Evolutionary conservation across 2,113 vertebrate species (phyloP).

Genomic region (Lepidothrix coronata): DNA sequence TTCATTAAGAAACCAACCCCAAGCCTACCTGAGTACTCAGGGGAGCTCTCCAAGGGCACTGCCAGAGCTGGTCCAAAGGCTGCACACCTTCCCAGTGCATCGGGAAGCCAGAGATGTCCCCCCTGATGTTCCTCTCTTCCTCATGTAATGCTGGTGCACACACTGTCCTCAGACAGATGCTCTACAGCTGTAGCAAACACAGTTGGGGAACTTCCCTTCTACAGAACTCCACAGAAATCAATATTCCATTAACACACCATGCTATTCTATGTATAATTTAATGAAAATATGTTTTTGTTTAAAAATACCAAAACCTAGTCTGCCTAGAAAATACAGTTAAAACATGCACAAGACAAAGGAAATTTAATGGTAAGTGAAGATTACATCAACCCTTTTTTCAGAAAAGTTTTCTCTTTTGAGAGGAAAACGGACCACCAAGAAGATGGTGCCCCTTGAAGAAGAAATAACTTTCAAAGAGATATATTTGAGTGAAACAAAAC

Average conservation of each 20-base stretch:
- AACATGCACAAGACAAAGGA: neutral
- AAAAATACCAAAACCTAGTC: neutral
- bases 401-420: neutral
- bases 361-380: neutral
- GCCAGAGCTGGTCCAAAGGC: neutral
- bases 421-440: neutral
- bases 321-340: neutral
- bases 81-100: accelerated
- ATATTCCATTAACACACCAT: neutral
- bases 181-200: neutral
- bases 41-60: neutral
- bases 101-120: neutral
- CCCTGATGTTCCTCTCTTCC: too few relatives aligned
- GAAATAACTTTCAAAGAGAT: neutral
- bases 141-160: accelerated
- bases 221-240: neutral
- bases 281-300: neutral
- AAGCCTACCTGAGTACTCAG: neutral
- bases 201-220: neutral
- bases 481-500: neutral
- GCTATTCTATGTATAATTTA: neutral
- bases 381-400: neutral
- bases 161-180: neutral
- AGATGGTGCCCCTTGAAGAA: neutral
- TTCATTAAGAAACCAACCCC: neutral